Evolutionary conservation across 1,140 invertebrate species (phyloP).

Genomic region (Portunus trituberculatus): DNA sequence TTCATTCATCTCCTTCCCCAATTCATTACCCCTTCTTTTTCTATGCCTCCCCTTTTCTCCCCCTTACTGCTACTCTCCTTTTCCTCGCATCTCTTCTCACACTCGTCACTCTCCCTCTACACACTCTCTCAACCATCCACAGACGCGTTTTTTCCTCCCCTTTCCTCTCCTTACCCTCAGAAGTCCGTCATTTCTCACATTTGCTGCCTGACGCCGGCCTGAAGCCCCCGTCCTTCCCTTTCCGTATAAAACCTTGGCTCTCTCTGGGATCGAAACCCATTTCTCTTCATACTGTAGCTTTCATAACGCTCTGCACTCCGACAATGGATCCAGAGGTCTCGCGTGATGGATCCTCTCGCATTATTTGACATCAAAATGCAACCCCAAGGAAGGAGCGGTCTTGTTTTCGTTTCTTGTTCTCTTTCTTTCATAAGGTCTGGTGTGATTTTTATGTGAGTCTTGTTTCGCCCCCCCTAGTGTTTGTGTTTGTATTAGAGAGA

Average conservation of each 20-base stretch:
- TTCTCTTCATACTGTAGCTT: slow-evolving; percentile 50
- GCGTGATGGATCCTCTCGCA: slow-evolving; percentile 43
- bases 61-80: not conserved
- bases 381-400: slow-evolving; percentile 17
- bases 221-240: not conserved
- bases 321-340: slow-evolving; percentile 42
- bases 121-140: not conserved
- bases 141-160: not conserved
- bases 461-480: not conserved
- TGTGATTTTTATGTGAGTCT: not conserved
- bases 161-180: not conserved
- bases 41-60: not conserved
- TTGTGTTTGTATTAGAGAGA: slow-evolving; percentile 14
- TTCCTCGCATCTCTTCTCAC: slow-evolving; percentile 22
- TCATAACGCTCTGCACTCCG: slow-evolving; percentile 56
- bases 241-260: slow-evolving; percentile 43
- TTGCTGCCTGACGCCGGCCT: not conserved
- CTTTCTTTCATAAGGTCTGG: not conserved
- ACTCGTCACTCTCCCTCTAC: slow-evolving; percentile 19
- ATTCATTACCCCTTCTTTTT: slow-evolving; percentile 11
- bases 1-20: slow-evolving; percentile 25
- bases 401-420: slow-evolving; percentile 16
- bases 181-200: not conserved
- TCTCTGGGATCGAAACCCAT: slow-evolving; percentile 46
- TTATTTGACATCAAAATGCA: slow-evolving; percentile 58